Evolutionary conservation across 2,888 invertebrate species (phyloP).

Genomic region (Gerosis bhagava): DNA sequence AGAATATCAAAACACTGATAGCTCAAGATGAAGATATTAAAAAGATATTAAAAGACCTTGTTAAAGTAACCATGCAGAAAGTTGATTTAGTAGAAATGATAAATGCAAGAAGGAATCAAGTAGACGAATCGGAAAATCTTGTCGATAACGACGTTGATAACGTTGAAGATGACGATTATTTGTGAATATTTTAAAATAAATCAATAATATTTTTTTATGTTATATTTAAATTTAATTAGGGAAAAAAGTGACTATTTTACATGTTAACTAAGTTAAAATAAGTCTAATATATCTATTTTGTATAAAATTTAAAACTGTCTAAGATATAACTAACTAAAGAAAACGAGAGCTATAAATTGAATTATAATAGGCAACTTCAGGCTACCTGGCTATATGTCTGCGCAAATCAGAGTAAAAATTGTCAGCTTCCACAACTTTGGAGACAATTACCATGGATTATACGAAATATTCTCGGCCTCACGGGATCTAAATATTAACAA

Average conservation of each 20-base stretch:
- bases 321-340: too few species aligned
- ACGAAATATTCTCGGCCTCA: conserved; percentile 25
- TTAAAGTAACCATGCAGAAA: conserved; percentile 73
- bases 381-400: background rate
- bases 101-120: conserved; percentile 35
- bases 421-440: conserved; percentile 24
- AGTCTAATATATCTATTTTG: too few species aligned
- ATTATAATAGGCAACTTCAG: too few species aligned
- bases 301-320: too few species aligned
- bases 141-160: too few species aligned
- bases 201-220: too few species aligned
- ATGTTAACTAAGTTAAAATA: too few species aligned
- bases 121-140: background rate
- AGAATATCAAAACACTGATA: conserved; percentile 61
- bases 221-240: too few species aligned
- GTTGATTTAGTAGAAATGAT: conserved; percentile 59
- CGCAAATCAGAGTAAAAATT: conserved; percentile 11
- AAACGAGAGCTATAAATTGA: too few species aligned
- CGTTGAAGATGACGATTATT: conserved; percentile 24
- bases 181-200: too few species aligned
- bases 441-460: conserved; percentile 35
- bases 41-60: conserved; percentile 68
- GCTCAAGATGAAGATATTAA: conserved; percentile 68
- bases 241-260: too few species aligned
- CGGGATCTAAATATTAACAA: conserved; percentile 42